Percentiles rank a stretch among this genome's conserved stretches.
Evolutionary conservation across 2,113 vertebrate genomes (phyloP).

Genomic region (Rhabdomys dilectus): DNA sequence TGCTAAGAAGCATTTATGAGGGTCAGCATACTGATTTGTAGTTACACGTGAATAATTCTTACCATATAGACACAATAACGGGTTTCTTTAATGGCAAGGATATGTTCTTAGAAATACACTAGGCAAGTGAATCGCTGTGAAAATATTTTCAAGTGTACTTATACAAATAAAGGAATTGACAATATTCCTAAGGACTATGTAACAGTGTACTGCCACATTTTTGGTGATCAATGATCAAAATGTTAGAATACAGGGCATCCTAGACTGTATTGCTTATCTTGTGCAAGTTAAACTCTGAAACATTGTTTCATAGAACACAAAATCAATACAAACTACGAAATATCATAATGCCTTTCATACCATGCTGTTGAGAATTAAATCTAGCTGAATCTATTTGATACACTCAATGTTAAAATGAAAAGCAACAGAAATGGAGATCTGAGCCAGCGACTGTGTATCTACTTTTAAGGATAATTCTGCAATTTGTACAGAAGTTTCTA

Average conservation of each 20-base stretch:
- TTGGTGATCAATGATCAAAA: neutral
- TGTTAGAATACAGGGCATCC: neutral
- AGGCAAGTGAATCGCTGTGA: neutral
- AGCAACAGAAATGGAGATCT: neutral
- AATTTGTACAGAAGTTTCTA: slow-evolving; percentile 66
- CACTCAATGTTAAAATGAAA: neutral
- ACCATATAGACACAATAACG: neutral
- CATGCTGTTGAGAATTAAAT: neutral
- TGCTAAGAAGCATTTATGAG: slow-evolving; percentile 45
- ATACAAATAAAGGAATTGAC: neutral
- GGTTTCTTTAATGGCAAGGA: neutral
- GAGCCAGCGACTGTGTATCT: neutral
- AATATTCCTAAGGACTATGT: neutral
- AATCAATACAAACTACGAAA: neutral
- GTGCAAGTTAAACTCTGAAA: slow-evolving; percentile 41
- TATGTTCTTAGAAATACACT: neutral
- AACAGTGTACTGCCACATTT: neutral
- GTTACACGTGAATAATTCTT: neutral
- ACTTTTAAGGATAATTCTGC: slow-evolving; percentile 48
- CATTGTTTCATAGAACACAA: neutral
- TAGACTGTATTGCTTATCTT: slow-evolving; percentile 20
- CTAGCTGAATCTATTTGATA: neutral
- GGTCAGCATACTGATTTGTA: slow-evolving; percentile 26
- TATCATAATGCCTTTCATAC: neutral
- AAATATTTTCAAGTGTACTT: neutral